phyloP scores from a whole-genome alignment of 2,888 invertebrate species.

The Margaritifera margaritifera region DNA sequence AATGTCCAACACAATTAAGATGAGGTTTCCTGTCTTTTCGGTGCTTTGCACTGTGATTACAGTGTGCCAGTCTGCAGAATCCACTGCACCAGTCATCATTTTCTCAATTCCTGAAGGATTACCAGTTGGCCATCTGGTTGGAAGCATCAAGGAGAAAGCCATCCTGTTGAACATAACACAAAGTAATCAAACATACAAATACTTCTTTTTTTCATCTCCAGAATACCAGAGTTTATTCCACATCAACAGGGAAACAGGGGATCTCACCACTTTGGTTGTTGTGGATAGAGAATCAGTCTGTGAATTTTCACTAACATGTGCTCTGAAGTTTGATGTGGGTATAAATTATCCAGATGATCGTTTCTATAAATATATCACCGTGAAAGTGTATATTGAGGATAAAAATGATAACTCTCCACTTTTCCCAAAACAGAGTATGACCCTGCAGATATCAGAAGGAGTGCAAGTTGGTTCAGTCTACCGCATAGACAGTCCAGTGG shows the following conservation, averaged over 20 bases:
- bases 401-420: slow-evolving; percentile 51
- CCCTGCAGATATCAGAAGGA: slow-evolving; percentile 26
- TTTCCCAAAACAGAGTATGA: slow-evolving; percentile 30
- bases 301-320: slow-evolving; percentile 25
- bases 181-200: not conserved
- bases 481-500: slow-evolving; percentile 25
- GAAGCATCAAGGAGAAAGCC: slow-evolving; percentile 15
- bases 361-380: slow-evolving; percentile 38
- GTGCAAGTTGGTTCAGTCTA: slow-evolving; percentile 16
- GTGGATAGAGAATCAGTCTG: slow-evolving; percentile 36
- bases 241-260: slow-evolving; percentile 12
- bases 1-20: too few species aligned
- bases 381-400: slow-evolving; percentile 43
- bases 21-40: too few species aligned
- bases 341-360: slow-evolving; percentile 8
- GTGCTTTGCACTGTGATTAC: too few species aligned
- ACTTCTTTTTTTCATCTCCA: slow-evolving; percentile 9
- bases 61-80: not conserved
- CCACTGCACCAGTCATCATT: not conserved
- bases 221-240: slow-evolving; percentile 1
- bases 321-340: slow-evolving; percentile 21
- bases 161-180: too few species aligned
- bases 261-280: slow-evolving; percentile 26
- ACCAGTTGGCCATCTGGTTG: slow-evolving; percentile 6
- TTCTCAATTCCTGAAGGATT: slow-evolving; percentile 18